phyloP scores from a whole-genome alignment of 2,888 invertebrate genomes.

The Pollenia labialis region DNA sequence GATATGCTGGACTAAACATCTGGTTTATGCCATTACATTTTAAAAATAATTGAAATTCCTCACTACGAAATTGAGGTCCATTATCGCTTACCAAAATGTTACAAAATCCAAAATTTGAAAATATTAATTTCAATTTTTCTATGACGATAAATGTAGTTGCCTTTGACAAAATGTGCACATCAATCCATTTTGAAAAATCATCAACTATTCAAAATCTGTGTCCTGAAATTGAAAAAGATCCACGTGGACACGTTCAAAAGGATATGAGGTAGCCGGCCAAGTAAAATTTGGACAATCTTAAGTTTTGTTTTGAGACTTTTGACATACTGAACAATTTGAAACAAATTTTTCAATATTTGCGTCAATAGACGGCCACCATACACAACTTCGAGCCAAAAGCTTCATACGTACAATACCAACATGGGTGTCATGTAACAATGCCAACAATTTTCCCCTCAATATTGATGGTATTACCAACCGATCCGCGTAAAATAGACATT shows the following conservation, averaged over 20 bases:
- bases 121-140: constrained; percentile 31
- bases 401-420: constrained; percentile 56
- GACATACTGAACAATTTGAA: constrained; percentile 33
- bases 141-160: neutral
- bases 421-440: constrained; percentile 57
- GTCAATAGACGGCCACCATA: constrained; percentile 64
- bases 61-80: neutral
- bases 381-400: constrained; percentile 44
- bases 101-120: constrained; percentile 16
- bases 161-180: constrained; percentile 21
- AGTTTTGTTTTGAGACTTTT: constrained; percentile 29
- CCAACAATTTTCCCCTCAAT: constrained; percentile 26
- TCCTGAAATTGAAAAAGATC: constrained; percentile 22
- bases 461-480: constrained; percentile 52
- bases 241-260: constrained; percentile 16
- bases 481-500: constrained; percentile 62
- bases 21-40: constrained; percentile 31
- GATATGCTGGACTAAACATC: constrained; percentile 39
- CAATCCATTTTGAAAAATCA: constrained; percentile 59
- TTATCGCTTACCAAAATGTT: neutral
- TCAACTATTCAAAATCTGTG: constrained; percentile 5
- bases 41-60: constrained; percentile 12
- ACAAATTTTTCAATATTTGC: constrained; percentile 46
- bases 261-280: constrained; percentile 46
- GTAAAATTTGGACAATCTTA: constrained; percentile 57